Base-by-base conservation (phyloP, 2,113 vertebrate species). In the Paralichthys olivaceus region DNA sequence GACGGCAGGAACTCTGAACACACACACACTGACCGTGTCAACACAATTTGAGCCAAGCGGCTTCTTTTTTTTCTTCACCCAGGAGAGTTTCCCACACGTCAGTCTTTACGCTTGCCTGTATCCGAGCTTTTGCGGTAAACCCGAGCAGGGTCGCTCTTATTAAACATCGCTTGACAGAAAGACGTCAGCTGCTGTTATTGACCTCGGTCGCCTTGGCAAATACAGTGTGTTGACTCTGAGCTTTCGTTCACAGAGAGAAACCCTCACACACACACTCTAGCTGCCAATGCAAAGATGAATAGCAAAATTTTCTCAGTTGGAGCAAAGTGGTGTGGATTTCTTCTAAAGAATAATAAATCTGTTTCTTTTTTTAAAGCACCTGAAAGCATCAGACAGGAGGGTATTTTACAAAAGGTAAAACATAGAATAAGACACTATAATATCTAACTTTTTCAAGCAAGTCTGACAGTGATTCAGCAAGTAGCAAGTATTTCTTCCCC, bases 141-240 rank as follows among this genome's bases (percentile, higher is more conserved):
- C 57, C 3, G 62, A 28, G 69, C 71, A 59, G 69, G 69, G 80
- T 69, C 60, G 80, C 82, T 82, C 70, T 81, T 85, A 88, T 86
- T 87, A 89, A 89, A 87, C 81, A 56, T 72, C 77, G 82, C 89
- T 89, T 81, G 85, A 80, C 82, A 80, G 64, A 15, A 47, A 54
- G 75, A 78, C 74, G 49, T 73, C 80, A 84, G 79, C 80, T 45
- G 58, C 72, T 72, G 45, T 71, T 75, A 63, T 87, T 88, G 84
- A 84, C 87, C 88, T 81, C 11, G 54, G 51, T 68, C 49, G 61
- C 78, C 80, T 87, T 0, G 23, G 84, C 84, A 84, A 84, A 87
- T 55, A 64, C 7, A 62, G 59, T 64, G 12, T 87, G 77, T 89
- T 88, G 85, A 90, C 79, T 84, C 77, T 58, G 77, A 77, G 87